These are phyloP conservation scores for Telmatochromis brachygnathus DNA, from an alignment of 2,113 vertebrate genomes.

Conservation along the genomic window DNA sequence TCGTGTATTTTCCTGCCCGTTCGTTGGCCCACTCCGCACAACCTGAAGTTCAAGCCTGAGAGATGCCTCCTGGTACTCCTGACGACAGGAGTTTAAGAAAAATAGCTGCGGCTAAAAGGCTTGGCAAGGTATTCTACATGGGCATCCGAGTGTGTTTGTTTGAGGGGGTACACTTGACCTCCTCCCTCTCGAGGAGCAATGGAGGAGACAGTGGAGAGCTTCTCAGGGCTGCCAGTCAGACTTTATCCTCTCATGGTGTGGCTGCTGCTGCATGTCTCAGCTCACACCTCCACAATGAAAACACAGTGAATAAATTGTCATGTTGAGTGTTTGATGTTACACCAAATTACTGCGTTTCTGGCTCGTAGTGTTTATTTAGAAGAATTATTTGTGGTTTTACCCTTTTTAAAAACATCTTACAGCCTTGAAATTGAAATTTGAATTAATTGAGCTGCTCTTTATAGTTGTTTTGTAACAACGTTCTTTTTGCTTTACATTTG, in stretches of 20 bases:
- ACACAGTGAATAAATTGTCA: not conserved
- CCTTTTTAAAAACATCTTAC: not conserved
- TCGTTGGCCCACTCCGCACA: not conserved
- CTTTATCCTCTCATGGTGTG: not conserved
- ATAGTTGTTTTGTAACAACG: not conserved
- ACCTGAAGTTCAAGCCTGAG: conserved; percentile 22
- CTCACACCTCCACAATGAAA: not conserved
- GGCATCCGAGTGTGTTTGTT: conserved; percentile 64
- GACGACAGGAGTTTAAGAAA: conserved; percentile 59
- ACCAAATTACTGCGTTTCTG: not conserved
- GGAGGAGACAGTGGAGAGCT: conserved; percentile 67
- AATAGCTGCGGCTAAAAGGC: conserved; percentile 55
- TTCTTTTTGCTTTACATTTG: not conserved
- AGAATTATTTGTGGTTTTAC: not conserved
- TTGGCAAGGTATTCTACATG: conserved; percentile 68
- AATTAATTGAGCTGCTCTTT: not conserved
- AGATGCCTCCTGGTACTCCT: conserved; percentile 19
- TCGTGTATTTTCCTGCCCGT: not conserved
- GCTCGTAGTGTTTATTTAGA: not conserved
- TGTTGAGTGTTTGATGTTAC: not conserved
- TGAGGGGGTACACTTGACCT: conserved; percentile 72
- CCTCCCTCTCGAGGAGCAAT: conserved; percentile 63
- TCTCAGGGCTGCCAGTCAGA: conserved; percentile 65
- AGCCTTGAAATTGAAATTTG: not conserved
- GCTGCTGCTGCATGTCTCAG: not conserved